phyloP scores from a whole-genome alignment of 2,797 vertebrate species.

The Onychomys torridus region DNA sequence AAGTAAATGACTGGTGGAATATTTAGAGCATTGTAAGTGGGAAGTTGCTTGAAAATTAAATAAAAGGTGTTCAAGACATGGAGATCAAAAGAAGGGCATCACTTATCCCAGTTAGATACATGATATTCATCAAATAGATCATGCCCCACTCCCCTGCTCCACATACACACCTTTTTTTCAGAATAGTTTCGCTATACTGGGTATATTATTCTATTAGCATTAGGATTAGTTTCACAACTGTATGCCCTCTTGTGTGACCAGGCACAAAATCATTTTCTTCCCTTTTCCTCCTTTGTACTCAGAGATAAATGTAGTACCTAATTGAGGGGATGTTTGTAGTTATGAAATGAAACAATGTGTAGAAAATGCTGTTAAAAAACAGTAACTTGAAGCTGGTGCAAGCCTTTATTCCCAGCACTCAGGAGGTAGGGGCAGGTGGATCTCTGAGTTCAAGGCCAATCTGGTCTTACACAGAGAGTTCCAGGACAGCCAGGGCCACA shows the following conservation, averaged over 20 bases:
- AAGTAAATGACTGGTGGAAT: not conserved
- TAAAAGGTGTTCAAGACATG: not conserved
- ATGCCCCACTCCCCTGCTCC: fast-evolving
- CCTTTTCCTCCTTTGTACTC: not conserved
- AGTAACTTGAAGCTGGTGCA: not conserved
- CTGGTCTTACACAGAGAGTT: not conserved
- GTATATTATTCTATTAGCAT: not conserved
- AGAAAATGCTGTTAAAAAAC: not conserved
- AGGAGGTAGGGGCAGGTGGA: not conserved
- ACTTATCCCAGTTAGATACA: not conserved
- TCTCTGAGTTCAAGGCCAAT: not conserved
- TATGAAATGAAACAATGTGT: not conserved
- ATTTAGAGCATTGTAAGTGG: not conserved
- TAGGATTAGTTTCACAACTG: not conserved
- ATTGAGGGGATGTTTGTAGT: not conserved
- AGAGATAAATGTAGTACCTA: not conserved
- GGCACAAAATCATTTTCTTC: not conserved
- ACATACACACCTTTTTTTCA: not conserved
- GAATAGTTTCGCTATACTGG: not conserved
- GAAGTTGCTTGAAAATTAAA: not conserved
- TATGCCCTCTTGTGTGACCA: not conserved
- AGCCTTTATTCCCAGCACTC: not conserved
- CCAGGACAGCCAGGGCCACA: not conserved
- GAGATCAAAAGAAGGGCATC: not conserved
- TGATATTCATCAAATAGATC: not conserved